Percentiles rank a stretch among this genome's conserved stretches.
phyloP scores from a whole-genome alignment of 2,797 vertebrate species.

The Halcyon chelicuti region DNA sequence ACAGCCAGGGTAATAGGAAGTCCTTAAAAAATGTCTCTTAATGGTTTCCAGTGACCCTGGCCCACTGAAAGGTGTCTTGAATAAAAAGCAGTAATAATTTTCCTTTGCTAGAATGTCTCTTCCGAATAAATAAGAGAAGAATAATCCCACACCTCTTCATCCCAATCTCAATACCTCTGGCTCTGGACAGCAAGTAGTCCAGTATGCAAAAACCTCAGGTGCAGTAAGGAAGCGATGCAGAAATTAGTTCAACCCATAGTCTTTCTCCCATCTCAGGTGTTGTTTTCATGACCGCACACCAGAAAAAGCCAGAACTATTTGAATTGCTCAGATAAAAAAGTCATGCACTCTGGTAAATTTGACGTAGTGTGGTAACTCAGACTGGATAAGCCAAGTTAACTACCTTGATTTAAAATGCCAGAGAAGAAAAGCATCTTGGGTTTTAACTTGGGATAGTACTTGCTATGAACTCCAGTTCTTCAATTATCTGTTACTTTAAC shows the following conservation, averaged over 20 bases:
- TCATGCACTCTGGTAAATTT: neutral
- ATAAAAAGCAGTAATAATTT: neutral
- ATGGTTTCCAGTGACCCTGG: neutral
- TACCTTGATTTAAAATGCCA: neutral
- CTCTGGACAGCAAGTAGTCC: neutral
- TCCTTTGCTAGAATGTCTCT: neutral
- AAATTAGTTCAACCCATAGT: neutral
- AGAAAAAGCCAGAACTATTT: neutral
- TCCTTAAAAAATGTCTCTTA: neutral
- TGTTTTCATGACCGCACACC: neutral
- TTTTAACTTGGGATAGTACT: neutral
- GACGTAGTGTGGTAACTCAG: neutral
- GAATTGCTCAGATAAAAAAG: neutral
- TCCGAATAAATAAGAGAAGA: neutral
- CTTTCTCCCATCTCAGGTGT: neutral
- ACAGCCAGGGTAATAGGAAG: neutral
- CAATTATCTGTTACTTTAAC: neutral
- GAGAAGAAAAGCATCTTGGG: neutral
- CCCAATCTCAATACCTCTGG: neutral
- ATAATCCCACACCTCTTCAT: neutral
- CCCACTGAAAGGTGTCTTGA: neutral
- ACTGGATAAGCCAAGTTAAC: neutral
- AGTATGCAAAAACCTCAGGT: neutral
- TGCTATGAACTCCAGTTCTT: neutral
- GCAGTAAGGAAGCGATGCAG: neutral